Evolutionary conservation across 2,797 vertebrate genomes (phyloP), one percentile per base, ranked within the genome.

Genomic region (Sebastiscus albofasciatus): DNA sequence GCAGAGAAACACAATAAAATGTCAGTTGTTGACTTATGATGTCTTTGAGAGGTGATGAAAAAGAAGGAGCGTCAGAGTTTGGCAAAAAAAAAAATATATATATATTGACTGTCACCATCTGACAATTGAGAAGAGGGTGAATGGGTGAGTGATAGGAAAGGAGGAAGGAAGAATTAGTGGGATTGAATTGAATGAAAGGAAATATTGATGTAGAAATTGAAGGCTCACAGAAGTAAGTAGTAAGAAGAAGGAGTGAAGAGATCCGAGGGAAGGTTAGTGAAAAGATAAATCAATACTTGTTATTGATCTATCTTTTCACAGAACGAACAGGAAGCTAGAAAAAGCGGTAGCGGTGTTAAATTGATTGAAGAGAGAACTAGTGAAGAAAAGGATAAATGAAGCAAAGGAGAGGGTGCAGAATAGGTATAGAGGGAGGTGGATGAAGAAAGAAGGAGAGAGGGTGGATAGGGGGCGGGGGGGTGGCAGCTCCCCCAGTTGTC

Each of bases 401-500:
- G 11, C 13, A 46, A 8, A 2, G 11, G 11, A 67, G 13, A 36
- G 2, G 2, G 8, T 22, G 3, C 1, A 26, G 20, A 56, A 16
- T 2, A 33, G 10, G 52, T 26, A 33, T 8, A 14, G 10, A 59
- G 59, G 29, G 8, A 59, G 59, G 34, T 34, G 24, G 29, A 49
- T 46, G 29, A 55, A 58, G 54, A 59, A 73, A 31, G 60, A 6
- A 10, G 39, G 14, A 16, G 12, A 77, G 36, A 71, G 31, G 62
- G 16, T 26, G 56, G 59, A 69, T 80, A 24, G 67, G 24, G 27
- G 67, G n/a, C n/a, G n/a, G 62, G 60, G 46, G 66, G 49, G 64
- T 72, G 75, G 72, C 80, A 26, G 24, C 60, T 69, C 49, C 75
- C 66, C 59, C 59, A 82, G 77, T 80, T 87, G 93, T 92, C 86